Conservation (phyloP, 2,797 vertebrate genomes). For the Eptatretus atami region DNA sequence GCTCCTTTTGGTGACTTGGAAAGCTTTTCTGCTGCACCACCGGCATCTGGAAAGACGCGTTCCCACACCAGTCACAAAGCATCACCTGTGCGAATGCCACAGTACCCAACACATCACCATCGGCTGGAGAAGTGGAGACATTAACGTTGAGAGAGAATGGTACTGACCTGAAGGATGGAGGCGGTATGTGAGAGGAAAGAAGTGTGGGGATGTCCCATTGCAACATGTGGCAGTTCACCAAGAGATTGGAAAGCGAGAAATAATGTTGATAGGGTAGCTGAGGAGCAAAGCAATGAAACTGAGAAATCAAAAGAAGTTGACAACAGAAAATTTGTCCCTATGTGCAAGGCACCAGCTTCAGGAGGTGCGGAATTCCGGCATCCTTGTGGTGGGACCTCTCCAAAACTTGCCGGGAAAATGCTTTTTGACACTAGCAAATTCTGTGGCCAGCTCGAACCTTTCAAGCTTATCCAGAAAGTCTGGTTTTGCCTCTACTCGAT, state of each 20-base stretch:
- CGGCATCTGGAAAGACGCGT: conserved; percentile 67
- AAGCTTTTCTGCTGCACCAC: conserved; percentile 63
- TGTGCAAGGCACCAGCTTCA: background rate
- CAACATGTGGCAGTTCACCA: background rate
- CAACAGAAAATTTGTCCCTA: too few relatives aligned
- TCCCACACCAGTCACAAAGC: conserved; percentile 10
- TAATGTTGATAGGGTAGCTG: background rate
- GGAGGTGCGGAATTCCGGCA: background rate
- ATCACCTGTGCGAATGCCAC: background rate
- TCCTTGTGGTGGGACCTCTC: conserved; percentile 90
- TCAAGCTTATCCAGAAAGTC: conserved; percentile 70
- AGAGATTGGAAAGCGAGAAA: background rate
- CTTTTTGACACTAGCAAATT: conserved; percentile 89
- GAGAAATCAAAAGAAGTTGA: too few relatives aligned
- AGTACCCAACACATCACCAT: background rate
- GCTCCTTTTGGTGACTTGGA: conserved; percentile 66
- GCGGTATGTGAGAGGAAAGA: conserved; percentile 46
- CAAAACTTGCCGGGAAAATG: conserved; percentile 64
- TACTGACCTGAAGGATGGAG: conserved; percentile 3
- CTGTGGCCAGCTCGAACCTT: conserved; percentile 85
- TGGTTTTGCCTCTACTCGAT: conserved; percentile 84
- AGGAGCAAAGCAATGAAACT: too few relatives aligned
- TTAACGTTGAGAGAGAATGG: background rate
- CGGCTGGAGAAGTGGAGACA: background rate
- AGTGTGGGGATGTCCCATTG: conserved; percentile 17